Evolutionary conservation across 2,888 invertebrate genomes (phyloP).

Genomic region (Dorcus hopei): DNA sequence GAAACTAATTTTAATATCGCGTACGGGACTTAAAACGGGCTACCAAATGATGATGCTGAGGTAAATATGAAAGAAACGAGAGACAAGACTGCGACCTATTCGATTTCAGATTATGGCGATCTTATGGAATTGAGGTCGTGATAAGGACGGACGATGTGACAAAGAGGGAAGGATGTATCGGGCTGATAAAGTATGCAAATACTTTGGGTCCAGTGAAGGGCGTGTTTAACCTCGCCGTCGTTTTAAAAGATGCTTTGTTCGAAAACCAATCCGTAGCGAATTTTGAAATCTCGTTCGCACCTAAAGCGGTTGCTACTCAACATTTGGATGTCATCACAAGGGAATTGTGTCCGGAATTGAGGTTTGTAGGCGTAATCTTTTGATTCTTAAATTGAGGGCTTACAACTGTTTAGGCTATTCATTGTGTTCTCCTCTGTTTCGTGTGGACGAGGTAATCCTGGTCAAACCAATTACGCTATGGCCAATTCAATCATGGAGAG

Average conservation of each 20-base stretch:
- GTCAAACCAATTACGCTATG: conserved; percentile 86
- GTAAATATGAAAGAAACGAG: background rate
- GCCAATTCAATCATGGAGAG: conserved; percentile 87
- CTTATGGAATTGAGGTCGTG: conserved; percentile 65
- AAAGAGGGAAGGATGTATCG: conserved; percentile 64
- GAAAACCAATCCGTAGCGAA: conserved; percentile 71
- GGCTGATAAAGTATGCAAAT: conserved; percentile 64
- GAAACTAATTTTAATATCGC: conserved; percentile 75
- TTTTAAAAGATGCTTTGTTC: conserved; percentile 71
- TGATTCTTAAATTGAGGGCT: background rate
- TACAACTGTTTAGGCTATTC: conserved; percentile 57
- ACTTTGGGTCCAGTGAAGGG: conserved; percentile 72
- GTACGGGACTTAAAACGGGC: conserved; percentile 74
- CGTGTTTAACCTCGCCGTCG: conserved; percentile 87
- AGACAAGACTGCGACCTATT: background rate
- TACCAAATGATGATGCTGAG: conserved; percentile 69
- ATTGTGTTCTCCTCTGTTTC: conserved; percentile 90
- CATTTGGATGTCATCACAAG: conserved; percentile 70
- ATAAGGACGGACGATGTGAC: conserved; percentile 72
- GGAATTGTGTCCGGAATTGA: conserved; percentile 53
- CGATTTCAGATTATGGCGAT: conserved; percentile 57
- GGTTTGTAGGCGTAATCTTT: conserved; percentile 27
- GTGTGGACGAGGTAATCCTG: conserved; percentile 85
- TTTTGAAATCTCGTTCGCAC: conserved; percentile 66
- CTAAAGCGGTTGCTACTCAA: conserved; percentile 78